These are phyloP conservation scores for Liopterus haemorrhoidalis DNA, from an alignment of 2,888 invertebrate genomes.

Conservation along the genomic window DNA sequence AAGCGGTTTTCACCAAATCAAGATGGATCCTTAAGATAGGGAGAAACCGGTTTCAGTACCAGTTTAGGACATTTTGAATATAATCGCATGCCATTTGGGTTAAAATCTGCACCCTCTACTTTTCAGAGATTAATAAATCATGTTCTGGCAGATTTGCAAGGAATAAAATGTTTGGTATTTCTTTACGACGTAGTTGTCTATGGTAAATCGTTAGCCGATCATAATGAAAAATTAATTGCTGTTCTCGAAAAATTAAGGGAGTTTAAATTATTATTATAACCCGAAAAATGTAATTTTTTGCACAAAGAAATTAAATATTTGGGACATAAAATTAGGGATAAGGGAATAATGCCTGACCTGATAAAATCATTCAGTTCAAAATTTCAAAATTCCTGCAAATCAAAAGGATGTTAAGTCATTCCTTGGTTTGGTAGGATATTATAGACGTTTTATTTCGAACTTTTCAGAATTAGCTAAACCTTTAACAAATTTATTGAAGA, in stretches of 20 bases:
- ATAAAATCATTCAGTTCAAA: not conserved
- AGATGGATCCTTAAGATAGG: conserved; percentile 25
- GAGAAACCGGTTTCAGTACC: conserved; percentile 31
- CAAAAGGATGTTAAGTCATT: not conserved
- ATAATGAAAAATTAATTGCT: too few relatives aligned
- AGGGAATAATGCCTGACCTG: not conserved
- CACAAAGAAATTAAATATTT: conserved; percentile 1
- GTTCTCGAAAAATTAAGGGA: not conserved
- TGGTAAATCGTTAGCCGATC: not conserved
- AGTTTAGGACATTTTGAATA: conserved; percentile 30
- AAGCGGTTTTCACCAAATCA: conserved; percentile 32
- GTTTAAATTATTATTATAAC: not conserved
- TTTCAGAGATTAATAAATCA: conserved; percentile 31
- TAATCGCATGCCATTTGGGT: conserved; percentile 30
- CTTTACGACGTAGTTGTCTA: not conserved
- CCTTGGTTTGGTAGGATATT: conserved; percentile 18
- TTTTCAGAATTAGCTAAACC: conserved; percentile 3
- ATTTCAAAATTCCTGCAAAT: too few relatives aligned
- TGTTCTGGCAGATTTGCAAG: not conserved
- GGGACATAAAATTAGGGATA: not conserved
- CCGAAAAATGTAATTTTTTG: not conserved
- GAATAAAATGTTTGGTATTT: conserved; percentile 7
- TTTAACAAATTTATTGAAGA: too few relatives aligned
- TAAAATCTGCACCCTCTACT: conserved; percentile 29
- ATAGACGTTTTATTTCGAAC: conserved; percentile 18